phyloP scores from a whole-genome alignment of 2,888 invertebrate genomes.

The Stenurella melanura region DNA sequence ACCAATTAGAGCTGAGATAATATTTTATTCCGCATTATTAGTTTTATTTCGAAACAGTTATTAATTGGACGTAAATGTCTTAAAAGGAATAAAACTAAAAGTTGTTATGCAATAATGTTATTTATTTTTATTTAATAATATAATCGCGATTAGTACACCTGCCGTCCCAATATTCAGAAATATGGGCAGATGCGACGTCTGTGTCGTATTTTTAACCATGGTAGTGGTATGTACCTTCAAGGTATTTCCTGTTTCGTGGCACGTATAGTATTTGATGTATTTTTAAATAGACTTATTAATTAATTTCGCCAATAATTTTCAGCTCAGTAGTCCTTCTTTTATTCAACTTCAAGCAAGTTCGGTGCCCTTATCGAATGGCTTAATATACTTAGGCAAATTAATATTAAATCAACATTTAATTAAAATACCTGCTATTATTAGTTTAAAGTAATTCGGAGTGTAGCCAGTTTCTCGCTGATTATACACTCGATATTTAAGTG shows the following conservation, averaged over 20 bases:
- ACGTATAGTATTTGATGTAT: constrained; percentile 17
- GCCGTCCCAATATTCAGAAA: constrained; percentile 66
- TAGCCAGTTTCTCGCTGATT: not conserved
- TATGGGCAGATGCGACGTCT: constrained; percentile 63
- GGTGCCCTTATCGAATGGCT: not conserved
- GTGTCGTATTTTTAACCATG: constrained; percentile 55
- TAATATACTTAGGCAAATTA: not conserved
- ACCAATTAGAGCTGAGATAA: constrained; percentile 14
- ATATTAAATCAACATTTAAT: constrained; percentile 1
- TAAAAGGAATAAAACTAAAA: constrained; percentile 49
- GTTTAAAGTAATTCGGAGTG: not conserved
- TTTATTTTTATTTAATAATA: constrained; percentile 62
- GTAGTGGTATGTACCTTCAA: constrained; percentile 53
- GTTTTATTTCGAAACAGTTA: constrained; percentile 51
- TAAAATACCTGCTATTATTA: not conserved
- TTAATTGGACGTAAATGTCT: constrained; percentile 54
- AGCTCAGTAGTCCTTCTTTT: not conserved
- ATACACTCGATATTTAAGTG: not conserved
- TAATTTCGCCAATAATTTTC: constrained; percentile 15
- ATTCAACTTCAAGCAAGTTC: not conserved
- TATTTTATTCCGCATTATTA: constrained; percentile 40
- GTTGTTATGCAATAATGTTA: constrained; percentile 56
- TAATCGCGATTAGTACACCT: constrained; percentile 65
- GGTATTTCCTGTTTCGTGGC: constrained; percentile 59
- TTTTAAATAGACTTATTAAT: constrained; percentile 10